Base-by-base conservation (phyloP, 2,888 invertebrate genomes). In the Hyposoter dolosus region DNA sequence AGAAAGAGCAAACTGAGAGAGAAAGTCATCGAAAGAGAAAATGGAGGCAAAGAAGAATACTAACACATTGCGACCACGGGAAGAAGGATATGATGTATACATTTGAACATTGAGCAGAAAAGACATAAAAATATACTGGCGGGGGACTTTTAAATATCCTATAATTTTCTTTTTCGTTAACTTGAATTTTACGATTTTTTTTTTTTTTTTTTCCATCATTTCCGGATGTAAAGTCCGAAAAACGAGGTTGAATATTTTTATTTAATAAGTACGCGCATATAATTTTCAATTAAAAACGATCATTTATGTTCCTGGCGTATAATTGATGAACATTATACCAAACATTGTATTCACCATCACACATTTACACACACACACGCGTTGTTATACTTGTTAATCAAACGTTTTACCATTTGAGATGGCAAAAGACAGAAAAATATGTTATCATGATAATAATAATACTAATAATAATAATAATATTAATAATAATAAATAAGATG, bases 221-320 rank as follows among this genome's bases (percentile, higher is more conserved):
- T 80, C 63, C 66, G 65, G 35, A n/a, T 12, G n/a, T 17, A 40
- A 77, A 63, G 9, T 78, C 40, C 35, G 65, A 66, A 28, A 47
- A 66, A 35, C 35, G 15, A 77, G 35, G 15, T 66, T 28, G 56
- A 56, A 56, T 1, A 56, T 56, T 23, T 56, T 56, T 23, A 56
- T 23, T 56, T 28, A 1, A 40, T 40, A 56, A 56, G 56, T 19
- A 23, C 28, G 23, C 15, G 56, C 28, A 23, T 56, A 28, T 28
- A n/a, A 56, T 28, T 88, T 81, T 89, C 86, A 81, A 90, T 87
- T 68, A 40, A 17, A 69, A 40, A 68, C 68, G 56, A 69, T 78
- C 78, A 68, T 68, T 78, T 40, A 86, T 87, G 88, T 89, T 91
- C 89, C 84, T 89, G 88, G 89, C 83, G 83, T 86, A 88, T 88